Evolutionary conservation across 2,797 vertebrate genomes (phyloP), one percentile per base, ranked within the genome.

Genomic region (Schizopygopsis pylzovi): DNA sequence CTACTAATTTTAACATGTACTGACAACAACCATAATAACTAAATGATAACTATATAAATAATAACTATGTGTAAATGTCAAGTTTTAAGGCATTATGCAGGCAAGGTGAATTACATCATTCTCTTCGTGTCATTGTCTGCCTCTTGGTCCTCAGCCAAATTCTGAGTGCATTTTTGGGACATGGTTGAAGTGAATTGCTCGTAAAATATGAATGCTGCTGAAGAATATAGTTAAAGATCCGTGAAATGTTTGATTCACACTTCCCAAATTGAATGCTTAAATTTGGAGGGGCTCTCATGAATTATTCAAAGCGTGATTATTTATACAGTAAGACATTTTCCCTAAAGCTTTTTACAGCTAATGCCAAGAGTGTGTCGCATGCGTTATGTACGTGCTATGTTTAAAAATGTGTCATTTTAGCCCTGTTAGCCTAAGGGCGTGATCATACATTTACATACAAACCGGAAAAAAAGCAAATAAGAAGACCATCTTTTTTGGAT

Each of bases 281-380:
- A 63, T 68, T 68, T 28, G 22, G 12, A 43, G 77, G 80, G 77
- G 81, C 61, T 85, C 41, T 15, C 82, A 88, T 86, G 54, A 84
- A 89, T 88, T 67, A 88, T 89, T 89, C 79, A 88, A 56, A 79
- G 43, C 13, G 4, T 75, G 78, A 89, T 85, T 86, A 88, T 83
- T 87, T 87, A 86, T 68, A 68, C 59, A 79, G 59, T 70, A 47
- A 86, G 71, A 28, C 49, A 43, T 81, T 87, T 87, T 89, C 71
- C 79, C 76, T 73, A 71, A 87, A 75, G 81, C 47, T 52, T 87
- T 79, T 79, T 71, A 81, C 28, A 67, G 81, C 71, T 83, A 81
- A 81, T 84, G 84, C 71, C 54, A 79, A 75, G 75, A 37, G 15
- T 79, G 85, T 2, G 39, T 68, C 13, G 16, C n/a, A 37, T 68